These are phyloP conservation scores for Platyscapa corneri DNA, from an alignment of 1,140 invertebrate genomes.

Conservation along the genomic window DNA sequence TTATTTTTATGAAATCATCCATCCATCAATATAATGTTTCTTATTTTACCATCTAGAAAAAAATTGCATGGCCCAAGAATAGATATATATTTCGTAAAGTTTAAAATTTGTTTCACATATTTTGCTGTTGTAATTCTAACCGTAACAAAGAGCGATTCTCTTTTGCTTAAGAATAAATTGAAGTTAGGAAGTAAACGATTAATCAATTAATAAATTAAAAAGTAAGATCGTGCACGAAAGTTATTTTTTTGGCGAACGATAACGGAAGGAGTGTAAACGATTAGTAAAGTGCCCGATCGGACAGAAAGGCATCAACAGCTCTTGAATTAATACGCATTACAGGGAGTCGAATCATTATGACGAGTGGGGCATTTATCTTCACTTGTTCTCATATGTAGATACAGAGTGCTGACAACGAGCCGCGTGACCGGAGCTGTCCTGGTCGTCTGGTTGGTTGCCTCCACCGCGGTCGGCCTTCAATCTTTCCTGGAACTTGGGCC, in stretches of 20 bases:
- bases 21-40: neutral
- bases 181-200: neutral
- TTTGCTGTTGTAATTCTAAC: neutral
- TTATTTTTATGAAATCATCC: neutral
- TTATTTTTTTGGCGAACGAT: neutral
- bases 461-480: constrained; percentile 75
- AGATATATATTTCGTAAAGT: neutral
- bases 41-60: neutral
- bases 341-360: neutral
- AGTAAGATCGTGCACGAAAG: neutral
- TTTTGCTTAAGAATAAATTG: neutral
- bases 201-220: neutral
- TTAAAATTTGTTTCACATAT: neutral
- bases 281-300: neutral
- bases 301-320: neutral
- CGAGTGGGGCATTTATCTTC: neutral
- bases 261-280: neutral
- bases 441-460: constrained; percentile 73
- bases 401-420: constrained; percentile 71
- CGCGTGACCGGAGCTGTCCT: constrained; percentile 75
- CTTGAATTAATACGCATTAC: neutral
- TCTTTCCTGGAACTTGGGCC: constrained; percentile 77
- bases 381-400: constrained; percentile 52
- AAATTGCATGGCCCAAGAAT: neutral
- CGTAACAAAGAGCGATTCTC: neutral